Base-by-base conservation (phyloP, 2,888 invertebrate species). In the Cataglyphis altisquamis region DNA sequence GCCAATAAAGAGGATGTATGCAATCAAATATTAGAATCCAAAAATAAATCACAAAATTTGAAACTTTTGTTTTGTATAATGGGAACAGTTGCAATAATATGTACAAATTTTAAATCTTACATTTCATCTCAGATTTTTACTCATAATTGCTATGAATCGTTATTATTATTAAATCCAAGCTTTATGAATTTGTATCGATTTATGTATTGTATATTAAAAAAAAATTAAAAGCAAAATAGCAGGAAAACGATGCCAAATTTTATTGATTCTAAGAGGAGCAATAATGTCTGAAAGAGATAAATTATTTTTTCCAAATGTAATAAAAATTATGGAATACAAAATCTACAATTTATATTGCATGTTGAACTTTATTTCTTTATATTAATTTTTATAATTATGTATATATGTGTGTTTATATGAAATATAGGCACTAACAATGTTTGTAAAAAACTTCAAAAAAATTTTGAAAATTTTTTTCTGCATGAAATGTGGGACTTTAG, bases 101-200 rank as follows among this genome's bases (percentile, higher is more conserved):
- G 45, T 52, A 36, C 25, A 12, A 78, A 32, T 78, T 62, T 52
- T 25, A n/a, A 66, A 67, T 68, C 60, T 62, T 68, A 18, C 68
- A 36, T 48, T 78, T 60, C 62, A 78, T 78, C 68, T 78, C 32
- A 78, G 68, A 36, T 45, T 68, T 78, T 32, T 5, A 60, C 29
- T 8, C 41, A 32, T 10, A 21, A 62, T 60, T 68, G 32, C 68
- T 62, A 78, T 36, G 60, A 62, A 60, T 68, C 78, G 29, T 80
- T 25, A 25, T 25, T 25, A 25, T 25, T 25, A 25, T 25, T 36
- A 36, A 60, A 78, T 82, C n/a, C 62, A 8, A 25, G 32, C 2
- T 82, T 74, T 55, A 78, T 70, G 21, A 9, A 60, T 32, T 18
- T 10, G 45, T 55, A 41, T 60, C 78, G 60, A 57, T 41, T 63